Evolutionary conservation across 2,888 invertebrate species (phyloP).

Genomic region (Germaria angustata): DNA sequence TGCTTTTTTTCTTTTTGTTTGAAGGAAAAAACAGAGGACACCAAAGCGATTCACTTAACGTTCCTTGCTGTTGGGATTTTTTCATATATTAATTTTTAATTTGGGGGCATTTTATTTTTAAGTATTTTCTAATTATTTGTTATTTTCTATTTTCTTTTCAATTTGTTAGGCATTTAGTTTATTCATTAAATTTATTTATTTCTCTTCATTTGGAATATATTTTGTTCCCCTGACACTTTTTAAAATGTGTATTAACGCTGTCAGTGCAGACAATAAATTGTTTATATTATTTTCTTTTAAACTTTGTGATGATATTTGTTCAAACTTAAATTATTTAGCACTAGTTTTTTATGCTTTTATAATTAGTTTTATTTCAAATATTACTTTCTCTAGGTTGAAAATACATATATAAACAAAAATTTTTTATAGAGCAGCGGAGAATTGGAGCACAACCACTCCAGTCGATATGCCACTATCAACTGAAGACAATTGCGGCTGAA

Average conservation of each 20-base stretch:
- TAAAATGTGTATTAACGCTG: background rate
- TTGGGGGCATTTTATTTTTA: background rate
- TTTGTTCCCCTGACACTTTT: background rate
- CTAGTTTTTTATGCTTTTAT: background rate
- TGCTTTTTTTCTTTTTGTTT: background rate
- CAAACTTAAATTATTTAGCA: background rate
- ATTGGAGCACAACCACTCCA: constrained; percentile 68
- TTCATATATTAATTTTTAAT: background rate
- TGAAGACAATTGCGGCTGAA: constrained; percentile 63
- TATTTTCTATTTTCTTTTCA: background rate
- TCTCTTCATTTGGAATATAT: background rate
- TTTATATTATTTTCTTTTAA: too few relatives aligned
- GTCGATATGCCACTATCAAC: constrained; percentile 68
- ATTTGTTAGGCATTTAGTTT: background rate
- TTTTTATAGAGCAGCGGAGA: constrained; percentile 8
- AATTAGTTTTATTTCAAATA: background rate
- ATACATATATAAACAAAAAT: background rate
- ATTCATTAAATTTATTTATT: background rate
- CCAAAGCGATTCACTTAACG: constrained; percentile 25
- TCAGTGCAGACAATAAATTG: background rate
- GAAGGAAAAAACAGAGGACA: background rate
- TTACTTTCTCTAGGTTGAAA: background rate
- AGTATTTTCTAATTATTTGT: background rate
- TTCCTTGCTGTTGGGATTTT: background rate
- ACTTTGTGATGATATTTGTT: background rate